A percentile compares a stretch with the other conserved stretches of the same genome.
These are phyloP conservation scores for Sisyra nigra DNA, from an alignment of 2,888 invertebrate genomes.

Conservation along the genomic window DNA sequence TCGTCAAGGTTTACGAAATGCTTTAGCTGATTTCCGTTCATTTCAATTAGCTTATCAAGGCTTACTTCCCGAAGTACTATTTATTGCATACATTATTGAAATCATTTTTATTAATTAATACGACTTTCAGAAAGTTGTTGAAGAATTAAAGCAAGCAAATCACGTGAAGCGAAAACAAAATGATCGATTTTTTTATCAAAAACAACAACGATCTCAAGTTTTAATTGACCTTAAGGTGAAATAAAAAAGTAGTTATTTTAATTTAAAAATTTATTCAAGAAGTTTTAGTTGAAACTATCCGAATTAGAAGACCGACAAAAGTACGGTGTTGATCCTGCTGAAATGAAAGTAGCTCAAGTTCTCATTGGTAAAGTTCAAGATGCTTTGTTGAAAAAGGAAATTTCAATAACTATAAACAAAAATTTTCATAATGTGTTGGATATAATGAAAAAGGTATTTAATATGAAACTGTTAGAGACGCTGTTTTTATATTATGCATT, in stretches of 20 bases:
- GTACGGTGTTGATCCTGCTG: conserved; percentile 30
- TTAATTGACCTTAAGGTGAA: conserved; percentile 40
- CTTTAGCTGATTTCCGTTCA: conserved; percentile 37
- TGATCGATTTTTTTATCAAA: conserved; percentile 40
- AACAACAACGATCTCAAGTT: conserved; percentile 39
- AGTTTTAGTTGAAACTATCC: conserved; percentile 31
- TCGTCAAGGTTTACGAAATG: conserved; percentile 38
- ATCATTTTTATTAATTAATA: conserved; percentile 2
- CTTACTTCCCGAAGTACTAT: conserved; percentile 25
- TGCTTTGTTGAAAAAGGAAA: conserved; percentile 43
- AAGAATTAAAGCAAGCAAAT: conserved; percentile 42
- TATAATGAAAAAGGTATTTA: conserved; percentile 40
- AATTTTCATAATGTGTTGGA: conserved; percentile 43
- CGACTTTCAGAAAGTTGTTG: conserved; percentile 37
- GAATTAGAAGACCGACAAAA: conserved; percentile 34
- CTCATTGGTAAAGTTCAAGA: conserved; percentile 44
- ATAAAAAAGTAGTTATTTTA: background rate
- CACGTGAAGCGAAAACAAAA: conserved; percentile 43
- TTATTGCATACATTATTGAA: no score
- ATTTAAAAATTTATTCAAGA: background rate
- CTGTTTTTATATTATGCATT: background rate
- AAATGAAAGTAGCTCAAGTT: conserved; percentile 37
- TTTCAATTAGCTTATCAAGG: conserved; percentile 38
- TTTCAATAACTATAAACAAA: conserved; percentile 43
- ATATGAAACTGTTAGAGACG: background rate